phyloP scores from a whole-genome alignment of 2,113 vertebrate species.

The Emydura subglobosa region DNA sequence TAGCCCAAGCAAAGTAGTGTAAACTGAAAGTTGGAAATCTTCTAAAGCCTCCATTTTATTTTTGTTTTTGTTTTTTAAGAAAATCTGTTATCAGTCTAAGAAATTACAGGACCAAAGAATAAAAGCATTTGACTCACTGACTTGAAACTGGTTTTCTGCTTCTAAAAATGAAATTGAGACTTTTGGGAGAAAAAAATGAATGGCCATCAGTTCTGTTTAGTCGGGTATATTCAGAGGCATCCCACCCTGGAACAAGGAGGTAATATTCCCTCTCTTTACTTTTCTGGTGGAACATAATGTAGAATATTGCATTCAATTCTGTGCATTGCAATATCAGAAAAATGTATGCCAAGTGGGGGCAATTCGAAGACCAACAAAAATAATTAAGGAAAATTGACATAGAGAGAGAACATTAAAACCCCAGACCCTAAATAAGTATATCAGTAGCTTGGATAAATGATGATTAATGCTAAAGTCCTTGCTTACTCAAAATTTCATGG shows the following conservation, averaged over 20 bases:
- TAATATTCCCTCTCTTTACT: neutral
- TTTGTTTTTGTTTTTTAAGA: conserved; percentile 19
- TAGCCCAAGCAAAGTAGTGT: neutral
- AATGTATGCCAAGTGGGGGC: neutral
- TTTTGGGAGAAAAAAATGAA: neutral
- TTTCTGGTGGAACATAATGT: neutral
- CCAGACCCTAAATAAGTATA: neutral
- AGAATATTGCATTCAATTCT: neutral
- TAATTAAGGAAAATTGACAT: neutral
- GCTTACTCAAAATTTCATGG: neutral
- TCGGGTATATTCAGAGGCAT: neutral
- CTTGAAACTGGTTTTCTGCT: neutral
- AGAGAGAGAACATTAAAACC: neutral
- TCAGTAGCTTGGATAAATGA: neutral
- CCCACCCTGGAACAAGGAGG: rapidly evolving
- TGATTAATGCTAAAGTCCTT: neutral
- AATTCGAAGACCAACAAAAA: neutral
- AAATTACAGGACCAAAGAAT: neutral
- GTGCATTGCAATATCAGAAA: neutral
- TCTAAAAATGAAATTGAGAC: neutral
- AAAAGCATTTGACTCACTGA: neutral
- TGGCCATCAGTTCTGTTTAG: neutral
- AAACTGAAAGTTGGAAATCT: conserved; percentile 28
- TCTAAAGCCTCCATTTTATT: neutral
- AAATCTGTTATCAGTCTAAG: neutral